phyloP scores from a whole-genome alignment of 2,888 invertebrate species.

The Gisinianus flammeolus region DNA sequence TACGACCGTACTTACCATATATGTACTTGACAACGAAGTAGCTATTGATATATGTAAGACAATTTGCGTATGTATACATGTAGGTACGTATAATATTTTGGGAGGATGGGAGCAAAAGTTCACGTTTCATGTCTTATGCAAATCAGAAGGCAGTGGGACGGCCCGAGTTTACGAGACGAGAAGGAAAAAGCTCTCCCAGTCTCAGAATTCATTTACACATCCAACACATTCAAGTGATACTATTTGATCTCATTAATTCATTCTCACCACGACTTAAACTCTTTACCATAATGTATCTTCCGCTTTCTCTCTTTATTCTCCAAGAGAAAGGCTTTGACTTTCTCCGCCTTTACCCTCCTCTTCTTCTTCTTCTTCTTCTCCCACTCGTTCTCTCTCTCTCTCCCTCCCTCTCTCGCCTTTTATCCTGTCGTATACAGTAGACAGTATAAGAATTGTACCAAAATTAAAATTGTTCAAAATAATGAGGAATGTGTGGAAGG shows the following conservation, averaged over 20 bases:
- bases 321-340: too few species aligned
- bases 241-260: slow-evolving; percentile 39
- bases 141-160: background rate
- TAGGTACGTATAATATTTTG: too few species aligned
- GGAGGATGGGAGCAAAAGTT: too few species aligned
- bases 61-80: too few species aligned
- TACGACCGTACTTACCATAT: too few species aligned
- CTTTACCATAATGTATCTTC: slow-evolving; percentile 36
- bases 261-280: slow-evolving; percentile 40
- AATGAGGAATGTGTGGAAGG: slow-evolving; percentile 3
- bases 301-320: slow-evolving; percentile 23
- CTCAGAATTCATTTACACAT: slow-evolving; percentile 37
- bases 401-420: background rate
- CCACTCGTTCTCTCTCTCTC: background rate
- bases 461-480: slow-evolving; percentile 16
- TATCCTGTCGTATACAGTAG: background rate
- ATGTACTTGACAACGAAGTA: too few species aligned
- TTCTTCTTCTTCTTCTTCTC: slow-evolving; percentile 2
- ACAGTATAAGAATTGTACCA: background rate
- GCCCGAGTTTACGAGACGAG: background rate
- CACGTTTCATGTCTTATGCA: background rate
- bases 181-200: slow-evolving; percentile 10
- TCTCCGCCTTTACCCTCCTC: too few species aligned
- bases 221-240: slow-evolving; percentile 39
- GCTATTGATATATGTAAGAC: too few species aligned